Percentiles rank a stretch among this genome's conserved stretches.
Evolutionary conservation across 2,797 vertebrate species (phyloP).

Genomic region (Lepilemur septentrionalis): DNA sequence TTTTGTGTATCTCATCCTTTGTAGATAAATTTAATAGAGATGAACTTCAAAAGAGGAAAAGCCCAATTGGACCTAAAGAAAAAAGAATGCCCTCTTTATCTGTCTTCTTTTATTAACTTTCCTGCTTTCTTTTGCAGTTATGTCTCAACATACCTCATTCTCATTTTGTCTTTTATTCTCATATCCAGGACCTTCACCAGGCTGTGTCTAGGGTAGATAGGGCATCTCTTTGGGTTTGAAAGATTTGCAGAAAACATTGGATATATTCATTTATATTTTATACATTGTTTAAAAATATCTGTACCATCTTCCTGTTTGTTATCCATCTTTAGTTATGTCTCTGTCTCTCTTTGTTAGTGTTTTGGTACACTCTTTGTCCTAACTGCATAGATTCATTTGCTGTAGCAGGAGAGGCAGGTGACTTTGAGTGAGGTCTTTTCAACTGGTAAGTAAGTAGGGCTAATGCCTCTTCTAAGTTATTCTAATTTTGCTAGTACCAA

Average conservation of each 20-base stretch:
- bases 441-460: not conserved
- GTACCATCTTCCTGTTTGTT: not conserved
- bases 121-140: not conserved
- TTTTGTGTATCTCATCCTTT: not conserved
- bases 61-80: not conserved
- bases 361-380: not conserved
- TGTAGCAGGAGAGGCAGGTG: not conserved
- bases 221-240: not conserved
- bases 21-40: conserved; percentile 11
- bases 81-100: not conserved
- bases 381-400: not conserved
- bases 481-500: not conserved
- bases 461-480: not conserved
- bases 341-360: not conserved
- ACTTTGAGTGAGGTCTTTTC: not conserved
- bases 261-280: not conserved
- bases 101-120: not conserved
- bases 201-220: not conserved
- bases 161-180: not conserved
- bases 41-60: not conserved
- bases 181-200: not conserved
- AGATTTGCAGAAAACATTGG: not conserved
- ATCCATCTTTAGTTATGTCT: not conserved
- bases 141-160: not conserved
- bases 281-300: not conserved